Evolutionary conservation across 1,140 invertebrate genomes (phyloP), one percentile per base, ranked within the genome.

Genomic region (Hyposmocoma kahamanoa): DNA sequence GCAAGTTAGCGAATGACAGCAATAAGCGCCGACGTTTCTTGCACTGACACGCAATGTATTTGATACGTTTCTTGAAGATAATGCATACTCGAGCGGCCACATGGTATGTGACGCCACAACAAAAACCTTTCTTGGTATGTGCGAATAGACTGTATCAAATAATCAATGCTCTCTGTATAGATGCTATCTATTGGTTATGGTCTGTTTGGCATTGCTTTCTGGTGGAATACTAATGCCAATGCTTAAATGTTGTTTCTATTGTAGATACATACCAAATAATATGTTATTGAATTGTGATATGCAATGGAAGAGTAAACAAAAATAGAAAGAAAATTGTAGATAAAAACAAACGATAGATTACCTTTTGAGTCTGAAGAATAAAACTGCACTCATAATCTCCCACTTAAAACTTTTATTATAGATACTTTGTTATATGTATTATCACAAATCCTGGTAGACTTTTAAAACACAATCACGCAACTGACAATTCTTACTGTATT

Each of bases 361-460:
- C 84, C 84, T 86, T 73, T 36, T 51, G 32, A 42, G 53, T 66
- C 54, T 36, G 32, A 36, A 13, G 74, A 87, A 87, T 87, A 84
- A 87, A 87, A 87, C 82, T 81, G 72, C 82, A 73, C n/a, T 67
- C 57, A 67, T 82, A 78, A 84, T 85, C 83, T 87, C 80, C 83
- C 84, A 87, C 86, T 86, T 87, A 86, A 86, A 87, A 85, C 82
- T 86, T 87, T 87, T 87, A 86, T 87, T 87, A 86, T 84, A 87
- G 78, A 84, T 86, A 87, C 72, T 85, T 87, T 82, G 80, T 87
- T 87, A 87, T 86, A 86, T 84, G 84, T 87, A 86, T 86, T 87
- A 87, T 87, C 86, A 87, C 86, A 87, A 86, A 87, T 87, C 84
- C 86, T 87, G 86, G 86, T 87, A 87, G 85, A 87, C 83, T 87